phyloP scores from a whole-genome alignment of 2,797 vertebrate genomes.

The Apogon talboti region DNA sequence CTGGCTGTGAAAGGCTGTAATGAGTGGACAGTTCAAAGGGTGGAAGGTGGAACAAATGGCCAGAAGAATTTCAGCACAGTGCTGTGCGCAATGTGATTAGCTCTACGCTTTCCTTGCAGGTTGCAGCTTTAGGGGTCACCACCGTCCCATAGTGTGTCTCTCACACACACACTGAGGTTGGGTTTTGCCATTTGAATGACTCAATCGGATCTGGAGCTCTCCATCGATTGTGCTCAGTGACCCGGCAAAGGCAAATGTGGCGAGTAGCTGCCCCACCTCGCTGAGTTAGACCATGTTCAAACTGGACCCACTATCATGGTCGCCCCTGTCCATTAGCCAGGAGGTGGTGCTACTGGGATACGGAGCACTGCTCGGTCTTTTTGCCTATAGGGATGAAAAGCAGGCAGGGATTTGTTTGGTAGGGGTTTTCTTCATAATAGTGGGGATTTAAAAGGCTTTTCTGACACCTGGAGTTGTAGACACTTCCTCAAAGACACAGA shows the following conservation, averaged over 20 bases:
- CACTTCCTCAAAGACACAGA: slow-evolving; percentile 67
- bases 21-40: slow-evolving; percentile 64
- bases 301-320: slow-evolving; percentile 19
- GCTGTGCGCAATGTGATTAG: slow-evolving; percentile 78
- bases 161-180: slow-evolving; percentile 60
- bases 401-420: slow-evolving; percentile 58
- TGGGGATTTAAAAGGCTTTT: slow-evolving; percentile 67
- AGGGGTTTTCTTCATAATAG: slow-evolving; percentile 55
- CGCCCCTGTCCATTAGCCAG: slow-evolving; percentile 63
- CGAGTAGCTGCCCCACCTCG: slow-evolving; percentile 63
- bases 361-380: slow-evolving; percentile 34
- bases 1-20: slow-evolving; percentile 56
- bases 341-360: slow-evolving; percentile 77
- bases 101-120: slow-evolving; percentile 64
- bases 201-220: slow-evolving; percentile 82
- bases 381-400: slow-evolving; percentile 46
- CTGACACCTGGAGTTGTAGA: slow-evolving; percentile 69
- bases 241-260: slow-evolving; percentile 75
- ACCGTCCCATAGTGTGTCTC: slow-evolving; percentile 24
- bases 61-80: slow-evolving; percentile 61
- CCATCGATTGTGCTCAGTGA: slow-evolving; percentile 83
- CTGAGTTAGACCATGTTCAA: slow-evolving; percentile 33
- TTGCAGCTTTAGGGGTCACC: slow-evolving; percentile 78
- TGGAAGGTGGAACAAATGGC: slow-evolving; percentile 53
- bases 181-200: slow-evolving; percentile 82